These are phyloP conservation scores for Sparidentex hasta DNA, from an alignment of 2,797 vertebrate genomes.

Conservation along the genomic window DNA sequence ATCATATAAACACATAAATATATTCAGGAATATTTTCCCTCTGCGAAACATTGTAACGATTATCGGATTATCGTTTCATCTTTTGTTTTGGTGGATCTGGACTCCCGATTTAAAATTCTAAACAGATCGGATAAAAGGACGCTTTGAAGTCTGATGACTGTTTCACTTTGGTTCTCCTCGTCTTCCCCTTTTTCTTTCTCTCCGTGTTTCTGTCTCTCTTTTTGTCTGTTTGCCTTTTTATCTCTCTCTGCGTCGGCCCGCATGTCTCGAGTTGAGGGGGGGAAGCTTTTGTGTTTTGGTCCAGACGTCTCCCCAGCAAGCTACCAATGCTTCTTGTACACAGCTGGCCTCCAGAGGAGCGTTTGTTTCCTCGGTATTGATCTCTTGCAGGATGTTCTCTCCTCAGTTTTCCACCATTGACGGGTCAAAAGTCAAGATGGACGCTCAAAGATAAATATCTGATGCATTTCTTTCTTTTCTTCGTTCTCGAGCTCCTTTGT, in stretches of 20 bases:
- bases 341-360: constrained; percentile 42
- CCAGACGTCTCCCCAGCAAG: constrained; percentile 45
- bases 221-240: constrained; percentile 28
- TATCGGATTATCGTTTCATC: constrained; percentile 82
- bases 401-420: constrained; percentile 3
- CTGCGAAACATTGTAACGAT: constrained; percentile 77
- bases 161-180: constrained; percentile 61
- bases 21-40: constrained; percentile 75
- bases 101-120: constrained; percentile 75
- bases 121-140: constrained; percentile 80
- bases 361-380: constrained; percentile 6
- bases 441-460: neutral
- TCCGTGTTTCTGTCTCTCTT: constrained; percentile 39
- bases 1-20: constrained; percentile 74
- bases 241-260: constrained; percentile 11
- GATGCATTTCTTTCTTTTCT: constrained; percentile 2
- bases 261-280: constrained; percentile 37
- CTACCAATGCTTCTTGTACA: constrained; percentile 43
- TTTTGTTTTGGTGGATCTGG: constrained; percentile 82
- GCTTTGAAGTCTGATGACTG: constrained; percentile 78
- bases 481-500: too few relatives aligned
- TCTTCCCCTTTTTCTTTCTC: constrained; percentile 20
- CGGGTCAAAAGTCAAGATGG: constrained; percentile 43
- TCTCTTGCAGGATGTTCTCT: constrained; percentile 8
- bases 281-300: constrained; percentile 43